Evolutionary conservation across 2,888 invertebrate genomes (phyloP), one percentile per base, ranked within the genome.

Genomic region (Dimorphilus gyrociliatus): DNA sequence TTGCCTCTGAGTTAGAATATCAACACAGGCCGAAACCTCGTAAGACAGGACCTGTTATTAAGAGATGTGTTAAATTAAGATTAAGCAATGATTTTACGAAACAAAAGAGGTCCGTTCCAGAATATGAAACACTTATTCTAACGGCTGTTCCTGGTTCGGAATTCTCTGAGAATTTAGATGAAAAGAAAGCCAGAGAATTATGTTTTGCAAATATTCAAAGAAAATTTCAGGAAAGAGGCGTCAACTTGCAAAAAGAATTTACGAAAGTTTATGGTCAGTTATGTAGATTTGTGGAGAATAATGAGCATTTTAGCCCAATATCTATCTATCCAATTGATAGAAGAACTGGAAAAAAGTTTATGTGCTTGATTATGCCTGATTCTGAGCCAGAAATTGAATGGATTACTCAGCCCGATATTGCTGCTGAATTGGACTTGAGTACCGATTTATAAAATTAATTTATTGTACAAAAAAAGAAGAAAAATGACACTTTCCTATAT

Each of bases 241-340:
- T 88, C 1, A 74, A 75, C 27, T 60, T 88, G 25, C 73, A 78
- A 44, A 74, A 77, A 47, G 81, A 84, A 53, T 85, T 81, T 53
- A 85, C 86, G 0, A 81, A 84, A 51, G 77, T 86, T 8, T 79
- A 80, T 58, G 74, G 75, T 41, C 75, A 80, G 45, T 65, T 88
- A 42, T 74, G 75, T 49, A 74, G 75, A 19, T 88, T 81, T 59
- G 82, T 80, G 14, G 81, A 45, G 1, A 43, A 47, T 13, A 47
- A 46, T 3, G 39, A 37, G 21, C 39, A 40, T 29, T 52, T 53
- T 33, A 35, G 46, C 7, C 50, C 51, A 4, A 32, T 50, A 21
- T 45, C 49, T 16, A 39, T 53, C 16, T 48, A 44, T 29, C 51
- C 51, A 3, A 25, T 37, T 4, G 49, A 52, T 33, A 27, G 33